These are phyloP conservation scores for Clarias laeviceps DNA, from an alignment of 2,797 vertebrate genomes.

Conservation along the genomic window DNA sequence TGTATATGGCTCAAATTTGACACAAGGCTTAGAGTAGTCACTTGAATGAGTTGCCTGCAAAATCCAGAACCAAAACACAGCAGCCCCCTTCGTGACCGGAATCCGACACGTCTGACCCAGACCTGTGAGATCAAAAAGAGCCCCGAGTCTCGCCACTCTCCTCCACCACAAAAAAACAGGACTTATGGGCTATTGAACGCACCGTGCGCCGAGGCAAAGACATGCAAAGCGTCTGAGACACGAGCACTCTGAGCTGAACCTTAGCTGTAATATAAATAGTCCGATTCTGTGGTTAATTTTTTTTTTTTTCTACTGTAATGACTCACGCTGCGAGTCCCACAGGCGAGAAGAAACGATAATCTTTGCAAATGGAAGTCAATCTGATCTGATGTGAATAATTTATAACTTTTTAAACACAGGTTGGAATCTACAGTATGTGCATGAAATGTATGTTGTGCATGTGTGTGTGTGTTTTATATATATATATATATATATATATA, in stretches of 20 bases:
- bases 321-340: conserved; percentile 40
- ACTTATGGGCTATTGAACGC: conserved; percentile 9
- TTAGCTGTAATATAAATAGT: conserved; percentile 48
- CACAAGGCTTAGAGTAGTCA: neutral
- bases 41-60: neutral
- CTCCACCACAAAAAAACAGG: neutral
- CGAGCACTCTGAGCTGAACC: conserved; percentile 22
- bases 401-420: conserved; percentile 43
- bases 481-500: neutral
- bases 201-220: neutral
- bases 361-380: conserved; percentile 50
- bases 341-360: conserved; percentile 44
- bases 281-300: conserved; percentile 36
- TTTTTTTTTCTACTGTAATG: conserved; percentile 38
- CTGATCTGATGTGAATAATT: conserved; percentile 55
- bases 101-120: conserved; percentile 22
- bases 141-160: neutral
- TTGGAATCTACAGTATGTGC: neutral
- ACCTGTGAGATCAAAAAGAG: conserved; percentile 24
- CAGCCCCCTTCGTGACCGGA: conserved; percentile 7
- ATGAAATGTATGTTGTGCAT: neutral
- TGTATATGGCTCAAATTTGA: neutral
- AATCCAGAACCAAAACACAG: neutral
- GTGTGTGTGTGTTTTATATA: neutral
- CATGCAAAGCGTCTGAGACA: conserved; percentile 29